Evolutionary conservation across 2,888 invertebrate species (phyloP).

Genomic region (Eilema sororculum): DNA sequence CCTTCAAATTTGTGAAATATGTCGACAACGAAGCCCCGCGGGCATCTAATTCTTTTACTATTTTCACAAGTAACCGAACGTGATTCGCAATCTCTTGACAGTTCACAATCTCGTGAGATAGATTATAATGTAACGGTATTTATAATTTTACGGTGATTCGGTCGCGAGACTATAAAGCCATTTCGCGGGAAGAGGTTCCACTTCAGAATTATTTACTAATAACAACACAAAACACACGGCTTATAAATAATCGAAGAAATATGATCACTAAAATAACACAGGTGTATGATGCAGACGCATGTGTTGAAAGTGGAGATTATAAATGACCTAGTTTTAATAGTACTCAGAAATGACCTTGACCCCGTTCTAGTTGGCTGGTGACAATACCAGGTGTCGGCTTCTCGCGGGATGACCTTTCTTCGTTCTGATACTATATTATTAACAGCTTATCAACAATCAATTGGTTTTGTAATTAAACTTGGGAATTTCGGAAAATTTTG

Average conservation of each 20-base stretch:
- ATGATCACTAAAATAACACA: not conserved
- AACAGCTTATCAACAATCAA: constrained; percentile 38
- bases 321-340: constrained; percentile 70
- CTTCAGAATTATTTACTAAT: too few species aligned
- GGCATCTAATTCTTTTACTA: too few species aligned
- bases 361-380: constrained; percentile 75
- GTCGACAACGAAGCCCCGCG: too few species aligned
- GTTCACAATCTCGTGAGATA: too few species aligned
- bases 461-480: not conserved
- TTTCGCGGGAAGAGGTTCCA: too few species aligned
- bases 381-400: constrained; percentile 64
- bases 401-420: constrained; percentile 68
- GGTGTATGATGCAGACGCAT: not conserved
- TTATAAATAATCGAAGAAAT: not conserved
- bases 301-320: not conserved
- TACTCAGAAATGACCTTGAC: constrained; percentile 80
- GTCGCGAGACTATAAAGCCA: too few species aligned
- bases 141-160: too few species aligned
- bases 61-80: too few species aligned
- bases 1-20: too few species aligned
- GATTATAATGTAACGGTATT: too few species aligned
- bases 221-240: not conserved
- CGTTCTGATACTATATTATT: constrained; percentile 58
- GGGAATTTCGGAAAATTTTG: not conserved
- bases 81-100: too few species aligned